These are phyloP conservation scores for Vanessa cardui DNA, from an alignment of 2,888 invertebrate genomes.

Conservation along the genomic window DNA sequence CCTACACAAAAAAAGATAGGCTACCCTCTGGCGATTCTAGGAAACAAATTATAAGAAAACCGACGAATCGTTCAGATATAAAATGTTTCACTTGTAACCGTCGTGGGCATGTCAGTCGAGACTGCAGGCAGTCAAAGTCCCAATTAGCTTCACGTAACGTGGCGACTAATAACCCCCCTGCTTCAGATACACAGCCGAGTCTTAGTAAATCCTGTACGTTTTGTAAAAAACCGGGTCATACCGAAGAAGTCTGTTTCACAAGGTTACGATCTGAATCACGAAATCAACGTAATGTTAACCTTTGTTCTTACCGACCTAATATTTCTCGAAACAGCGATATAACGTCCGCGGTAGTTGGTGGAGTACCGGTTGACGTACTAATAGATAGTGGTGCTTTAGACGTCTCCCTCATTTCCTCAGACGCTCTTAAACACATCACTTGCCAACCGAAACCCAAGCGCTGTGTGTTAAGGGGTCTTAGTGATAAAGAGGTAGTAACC, in stretches of 20 bases:
- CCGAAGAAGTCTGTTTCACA: constrained; percentile 6
- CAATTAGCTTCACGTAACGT: too few species aligned
- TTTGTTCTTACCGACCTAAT: background rate
- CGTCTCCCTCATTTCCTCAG: constrained; percentile 37
- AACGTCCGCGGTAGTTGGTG: constrained; percentile 17
- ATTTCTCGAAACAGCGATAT: constrained; percentile 1
- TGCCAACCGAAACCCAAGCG: constrained; percentile 13
- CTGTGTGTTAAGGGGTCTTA: constrained; percentile 27
- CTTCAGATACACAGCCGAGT: background rate
- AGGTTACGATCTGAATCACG: background rate
- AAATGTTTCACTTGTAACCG: too few species aligned
- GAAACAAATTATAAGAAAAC: background rate
- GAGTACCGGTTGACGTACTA: constrained; percentile 17
- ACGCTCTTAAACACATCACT: constrained; percentile 23
- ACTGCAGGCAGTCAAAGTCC: too few species aligned
- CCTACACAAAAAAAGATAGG: background rate
- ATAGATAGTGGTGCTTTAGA: constrained; percentile 7
- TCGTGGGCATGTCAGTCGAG: too few species aligned
- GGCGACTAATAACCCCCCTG: too few species aligned
- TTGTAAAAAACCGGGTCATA: constrained; percentile 10
- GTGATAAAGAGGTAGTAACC: constrained; percentile 16
- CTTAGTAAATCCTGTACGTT: background rate
- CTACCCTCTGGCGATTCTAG: background rate
- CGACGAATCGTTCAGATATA: too few species aligned
- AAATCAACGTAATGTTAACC: background rate